Base-by-base conservation (phyloP, 2,888 invertebrate species). In the Heteromurus nitidus region DNA sequence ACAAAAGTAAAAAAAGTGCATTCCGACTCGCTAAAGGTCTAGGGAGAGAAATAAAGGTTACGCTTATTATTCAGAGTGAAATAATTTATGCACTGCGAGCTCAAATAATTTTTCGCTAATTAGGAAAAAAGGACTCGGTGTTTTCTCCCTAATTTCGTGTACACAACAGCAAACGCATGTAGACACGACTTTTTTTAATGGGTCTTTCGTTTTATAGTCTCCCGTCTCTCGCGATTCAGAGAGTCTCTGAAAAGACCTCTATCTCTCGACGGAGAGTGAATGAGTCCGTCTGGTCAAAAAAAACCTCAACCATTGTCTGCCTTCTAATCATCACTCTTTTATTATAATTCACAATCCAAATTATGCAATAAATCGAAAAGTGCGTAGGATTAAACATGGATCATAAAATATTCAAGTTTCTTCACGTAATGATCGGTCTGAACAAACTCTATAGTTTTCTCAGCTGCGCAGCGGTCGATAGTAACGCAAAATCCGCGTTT, bases 351-450 rank as follows among this genome's bases (percentile, higher is more conserved):
- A n/a, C 26, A 24, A 42, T 44, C 20, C 5, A 44, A 42, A 79
- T 79, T 72, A 72, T 72, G 72, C 65, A 79, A 79, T 79, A 65
- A 75, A 68, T 60, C n/a, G 7, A 47, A 65, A 69, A 65, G 72
- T 79, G 79, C 79, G 72, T 79, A 72, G 79, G 79, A 79, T 58
- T 72, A 30, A 69, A 64, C 72, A 65, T 67, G 31, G 73, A 53
- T 73, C 80, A 47, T 80, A 80, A 80, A 80, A 80, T 64, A 62
- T 72, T 80, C 77, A 42, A 70, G 72, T 72, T 72, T 64, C n/a
- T 42, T 2, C 42, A 18, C n/a, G 53, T 60, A 77, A 69, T 72
- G 30, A 65, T 70, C 68, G 50, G 31, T 77, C 36, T 64, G 60
- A 64, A 3, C 69, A 36, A 70, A 77, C 64, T 69, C 76, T 68